Base-by-base conservation (phyloP, 1,140 invertebrate genomes). In the Lepeophtheirus salmonis region DNA sequence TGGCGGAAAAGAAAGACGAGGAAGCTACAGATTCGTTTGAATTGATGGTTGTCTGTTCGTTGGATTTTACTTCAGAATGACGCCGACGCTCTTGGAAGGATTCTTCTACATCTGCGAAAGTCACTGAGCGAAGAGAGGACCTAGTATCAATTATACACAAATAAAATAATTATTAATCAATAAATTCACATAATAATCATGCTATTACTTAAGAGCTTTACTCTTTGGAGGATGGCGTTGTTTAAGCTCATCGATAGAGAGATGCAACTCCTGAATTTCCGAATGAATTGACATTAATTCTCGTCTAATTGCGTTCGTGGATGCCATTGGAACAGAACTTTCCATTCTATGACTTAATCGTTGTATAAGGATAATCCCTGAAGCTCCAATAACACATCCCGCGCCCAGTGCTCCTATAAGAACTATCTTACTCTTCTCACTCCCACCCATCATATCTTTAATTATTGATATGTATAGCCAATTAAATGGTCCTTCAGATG, bases 341-440 rank as follows among this genome's bases (percentile, higher is more conserved):
- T 54, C 52, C 2, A 54, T 20, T 4, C 30, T 24, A 25, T 26
- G 26, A 2, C 20, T 18, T 16, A 57, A 48, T 50, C 26, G 13
- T 18, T 57, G 55, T 10, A 57, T 41, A 2, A 57, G 55, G n/a
- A 57, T 24, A n/a, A 57, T 17, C 20, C 55, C 55, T 2, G 55
- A 57, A 2, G 26, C 55, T n/a, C 55, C 55, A 17, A 57, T 16
- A 14, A 57, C 14, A 21, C 55, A 57, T 14, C 55, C 55, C 16
- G 55, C 55, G n/a, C 55, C 55, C 22, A 57, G n/a, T 2, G 55
- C 55, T 1, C 20, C 55, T 23, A 25, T 41, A 41, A n/a, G 30
- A 41, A 6, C 30, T n/a, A n/a, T n/a, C n/a, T 41, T 41, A 41
- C 30, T 41, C 30, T 41, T 41, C 30, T 41, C 30, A 41, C n/a